These are phyloP conservation scores for Diarsia brunnea DNA, from an alignment of 2,888 invertebrate genomes.

Conservation along the genomic window DNA sequence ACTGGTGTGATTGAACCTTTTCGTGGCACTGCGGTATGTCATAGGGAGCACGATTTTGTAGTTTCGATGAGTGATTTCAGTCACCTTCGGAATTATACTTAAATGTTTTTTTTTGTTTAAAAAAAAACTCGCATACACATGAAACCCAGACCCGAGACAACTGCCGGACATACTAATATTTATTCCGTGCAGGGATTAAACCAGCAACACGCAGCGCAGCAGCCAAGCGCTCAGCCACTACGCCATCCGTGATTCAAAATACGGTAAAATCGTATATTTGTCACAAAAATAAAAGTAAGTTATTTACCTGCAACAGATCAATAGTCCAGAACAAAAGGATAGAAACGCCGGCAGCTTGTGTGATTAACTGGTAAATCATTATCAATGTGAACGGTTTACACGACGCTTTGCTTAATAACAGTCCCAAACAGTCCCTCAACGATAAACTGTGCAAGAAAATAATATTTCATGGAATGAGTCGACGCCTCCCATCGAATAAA, in stretches of 20 bases:
- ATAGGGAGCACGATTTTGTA: too few relatives aligned
- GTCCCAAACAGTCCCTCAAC: constrained; percentile 62
- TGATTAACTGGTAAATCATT: constrained; percentile 68
- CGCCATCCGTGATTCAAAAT: neutral
- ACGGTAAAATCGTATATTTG: neutral
- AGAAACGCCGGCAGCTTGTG: constrained; percentile 73
- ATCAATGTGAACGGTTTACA: constrained; percentile 76
- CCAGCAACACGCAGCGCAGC: neutral
- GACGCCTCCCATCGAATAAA: neutral
- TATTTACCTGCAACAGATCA: constrained; percentile 77
- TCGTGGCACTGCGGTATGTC: too few relatives aligned
- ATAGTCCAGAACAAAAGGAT: constrained; percentile 78
- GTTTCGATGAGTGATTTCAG: too few relatives aligned
- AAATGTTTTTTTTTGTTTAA: neutral
- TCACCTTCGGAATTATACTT: too few relatives aligned
- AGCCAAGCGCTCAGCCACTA: neutral
- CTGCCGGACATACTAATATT: neutral
- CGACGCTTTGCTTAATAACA: constrained; percentile 67
- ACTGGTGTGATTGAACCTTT: too few relatives aligned
- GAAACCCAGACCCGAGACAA: neutral
- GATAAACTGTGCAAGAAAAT: constrained; percentile 68
- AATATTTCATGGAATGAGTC: neutral
- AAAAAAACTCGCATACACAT: neutral
- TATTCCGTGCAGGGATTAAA: neutral
- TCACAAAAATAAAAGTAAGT: neutral